Evolutionary conservation across 2,113 vertebrate genomes (phyloP).

Genomic region (Parus major): DNA sequence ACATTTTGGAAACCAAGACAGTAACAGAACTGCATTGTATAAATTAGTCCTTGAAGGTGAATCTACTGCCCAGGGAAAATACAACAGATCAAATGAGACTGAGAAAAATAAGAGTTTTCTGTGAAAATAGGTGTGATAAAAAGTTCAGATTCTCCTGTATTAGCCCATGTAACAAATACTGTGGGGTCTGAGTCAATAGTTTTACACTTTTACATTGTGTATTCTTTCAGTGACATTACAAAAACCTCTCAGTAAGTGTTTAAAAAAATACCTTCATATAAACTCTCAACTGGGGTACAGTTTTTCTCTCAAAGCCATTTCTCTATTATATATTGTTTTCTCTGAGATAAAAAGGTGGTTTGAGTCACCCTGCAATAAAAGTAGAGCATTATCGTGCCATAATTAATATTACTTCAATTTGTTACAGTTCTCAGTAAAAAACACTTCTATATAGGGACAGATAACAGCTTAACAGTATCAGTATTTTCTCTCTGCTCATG

Average conservation of each 20-base stretch:
- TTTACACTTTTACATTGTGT: neutral
- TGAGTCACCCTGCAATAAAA: neutral
- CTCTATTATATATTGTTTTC: neutral
- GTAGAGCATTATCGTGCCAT: neutral
- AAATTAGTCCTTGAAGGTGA: neutral
- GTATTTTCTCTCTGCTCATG: neutral
- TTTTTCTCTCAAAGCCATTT: neutral
- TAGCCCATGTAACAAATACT: neutral
- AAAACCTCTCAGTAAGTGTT: neutral
- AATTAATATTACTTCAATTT: neutral
- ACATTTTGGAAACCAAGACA: neutral
- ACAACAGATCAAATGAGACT: neutral
- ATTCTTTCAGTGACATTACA: neutral
- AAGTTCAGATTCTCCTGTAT: neutral
- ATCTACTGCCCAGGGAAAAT: neutral
- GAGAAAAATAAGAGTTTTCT: neutral
- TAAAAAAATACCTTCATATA: neutral
- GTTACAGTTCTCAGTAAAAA: neutral
- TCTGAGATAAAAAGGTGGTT: neutral
- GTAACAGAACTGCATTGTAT: neutral
- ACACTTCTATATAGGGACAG: neutral
- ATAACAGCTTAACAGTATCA: neutral
- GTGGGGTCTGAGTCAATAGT: neutral
- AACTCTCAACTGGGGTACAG: neutral
- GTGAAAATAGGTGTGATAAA: neutral